Percentiles rank a stretch among this genome's conserved stretches.
These are phyloP conservation scores for Gasteruption jaculator DNA, from an alignment of 2,888 invertebrate species.

Conservation along the genomic window DNA sequence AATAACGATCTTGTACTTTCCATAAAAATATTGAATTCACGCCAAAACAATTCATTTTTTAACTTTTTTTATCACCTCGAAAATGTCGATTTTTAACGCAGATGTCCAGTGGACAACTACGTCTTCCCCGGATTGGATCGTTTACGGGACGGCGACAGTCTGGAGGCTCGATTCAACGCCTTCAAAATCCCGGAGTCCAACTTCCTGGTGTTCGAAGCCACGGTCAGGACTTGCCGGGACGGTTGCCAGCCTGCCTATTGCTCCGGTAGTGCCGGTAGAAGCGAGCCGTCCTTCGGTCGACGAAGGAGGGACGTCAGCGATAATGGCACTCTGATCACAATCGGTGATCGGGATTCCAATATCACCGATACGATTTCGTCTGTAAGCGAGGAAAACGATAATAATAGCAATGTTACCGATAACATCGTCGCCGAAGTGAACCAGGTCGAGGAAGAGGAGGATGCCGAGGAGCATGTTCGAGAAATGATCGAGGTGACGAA, in stretches of 20 bases:
- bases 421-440: slow-evolving; percentile 51
- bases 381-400: no score
- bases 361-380: slow-evolving; percentile 21
- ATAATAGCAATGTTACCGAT: no score
- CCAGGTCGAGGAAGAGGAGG: slow-evolving; percentile 57
- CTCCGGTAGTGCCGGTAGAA: slow-evolving; percentile 69
- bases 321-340: slow-evolving; percentile 38
- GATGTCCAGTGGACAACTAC: slow-evolving; percentile 87
- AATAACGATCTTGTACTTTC: not conserved
- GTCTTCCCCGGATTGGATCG: slow-evolving; percentile 89
- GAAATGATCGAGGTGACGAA: slow-evolving; percentile 79
- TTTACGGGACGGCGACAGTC: slow-evolving; percentile 77
- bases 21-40: not conserved
- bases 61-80: slow-evolving; percentile 1
- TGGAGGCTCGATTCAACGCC: slow-evolving; percentile 89
- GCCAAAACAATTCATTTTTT: not conserved
- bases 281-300: slow-evolving; percentile 78
- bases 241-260: slow-evolving; percentile 90
- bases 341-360: no score
- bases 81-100: slow-evolving; percentile 40
- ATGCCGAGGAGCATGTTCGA: slow-evolving; percentile 72
- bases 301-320: slow-evolving; percentile 57
- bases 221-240: slow-evolving; percentile 81
- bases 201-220: slow-evolving; percentile 89
- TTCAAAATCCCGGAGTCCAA: slow-evolving; percentile 94